Percentiles rank a stretch among this genome's conserved stretches.
These are phyloP conservation scores for Brachylomia viminalis DNA, from an alignment of 2,888 invertebrate genomes.

Conservation along the genomic window DNA sequence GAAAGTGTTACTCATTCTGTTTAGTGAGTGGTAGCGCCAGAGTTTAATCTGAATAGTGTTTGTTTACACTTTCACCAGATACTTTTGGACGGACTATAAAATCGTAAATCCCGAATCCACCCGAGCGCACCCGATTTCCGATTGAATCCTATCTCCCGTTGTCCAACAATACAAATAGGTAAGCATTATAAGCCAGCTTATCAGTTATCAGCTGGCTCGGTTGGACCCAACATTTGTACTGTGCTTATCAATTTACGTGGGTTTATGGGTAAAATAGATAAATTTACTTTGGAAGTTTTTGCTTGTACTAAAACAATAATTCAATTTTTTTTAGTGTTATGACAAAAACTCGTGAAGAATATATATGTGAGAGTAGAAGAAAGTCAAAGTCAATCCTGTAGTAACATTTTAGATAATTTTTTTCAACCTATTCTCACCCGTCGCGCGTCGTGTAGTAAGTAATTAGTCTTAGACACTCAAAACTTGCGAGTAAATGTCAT, in stretches of 20 bases:
- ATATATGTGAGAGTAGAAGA: neutral
- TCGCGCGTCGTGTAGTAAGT: neutral
- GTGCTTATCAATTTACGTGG: conserved; percentile 51
- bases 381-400: neutral
- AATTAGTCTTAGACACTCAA: neutral
- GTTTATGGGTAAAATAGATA: neutral
- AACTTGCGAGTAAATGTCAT: too few relatives aligned
- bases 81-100: neutral
- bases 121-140: conserved; percentile 36
- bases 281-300: conserved; percentile 3
- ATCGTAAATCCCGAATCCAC: neutral
- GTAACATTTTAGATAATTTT: neutral
- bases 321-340: neutral
- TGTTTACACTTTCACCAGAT: neutral
- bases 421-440: neutral
- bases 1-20: neutral
- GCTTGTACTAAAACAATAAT: neutral
- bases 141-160: conserved; percentile 1
- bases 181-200: conserved; percentile 25
- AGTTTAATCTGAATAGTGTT: neutral
- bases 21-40: neutral
- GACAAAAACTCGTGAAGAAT: neutral
- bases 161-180: conserved; percentile 54
- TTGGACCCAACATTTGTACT: conserved; percentile 45
- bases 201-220: conserved; percentile 46